phyloP scores from a whole-genome alignment of 1,140 invertebrate species.

The Bombus superbus region DNA sequence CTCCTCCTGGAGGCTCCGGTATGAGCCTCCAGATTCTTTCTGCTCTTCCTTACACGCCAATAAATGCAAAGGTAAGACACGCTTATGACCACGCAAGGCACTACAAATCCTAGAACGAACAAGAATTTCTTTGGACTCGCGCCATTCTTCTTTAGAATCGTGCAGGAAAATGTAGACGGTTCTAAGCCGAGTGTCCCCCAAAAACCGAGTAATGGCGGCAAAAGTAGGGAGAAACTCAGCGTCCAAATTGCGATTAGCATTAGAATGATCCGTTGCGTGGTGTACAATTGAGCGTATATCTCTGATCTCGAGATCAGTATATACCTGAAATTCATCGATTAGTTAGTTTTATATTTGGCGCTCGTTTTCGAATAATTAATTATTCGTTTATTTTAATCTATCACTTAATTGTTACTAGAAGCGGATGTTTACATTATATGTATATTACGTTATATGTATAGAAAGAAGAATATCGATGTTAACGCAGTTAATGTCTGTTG shows the following conservation, averaged over 20 bases:
- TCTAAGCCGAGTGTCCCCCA: slow-evolving; percentile 93
- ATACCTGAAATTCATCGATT: slow-evolving; percentile 85
- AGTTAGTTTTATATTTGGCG: neutral
- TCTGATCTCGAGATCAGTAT: slow-evolving; percentile 90
- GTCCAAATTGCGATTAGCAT: slow-evolving; percentile 91
- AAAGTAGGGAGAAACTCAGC: slow-evolving; percentile 84
- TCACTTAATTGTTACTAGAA: too few species aligned
- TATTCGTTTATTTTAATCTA: neutral
- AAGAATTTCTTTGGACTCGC: slow-evolving; percentile 93
- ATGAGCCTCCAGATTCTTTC: slow-evolving; percentile 87
- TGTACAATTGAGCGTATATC: slow-evolving; percentile 90
- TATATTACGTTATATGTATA: too few species aligned
- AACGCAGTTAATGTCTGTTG: too few species aligned
- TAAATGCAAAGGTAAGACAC: slow-evolving; percentile 94
- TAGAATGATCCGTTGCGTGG: slow-evolving; percentile 86
- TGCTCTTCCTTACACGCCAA: slow-evolving; percentile 89
- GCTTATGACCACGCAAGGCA: slow-evolving; percentile 92
- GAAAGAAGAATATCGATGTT: too few species aligned
- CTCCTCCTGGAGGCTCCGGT: slow-evolving; percentile 82
- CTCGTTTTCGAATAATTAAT: neutral
- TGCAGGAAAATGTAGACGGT: slow-evolving; percentile 91
- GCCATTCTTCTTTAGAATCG: slow-evolving; percentile 90
- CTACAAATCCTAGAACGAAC: slow-evolving; percentile 91
- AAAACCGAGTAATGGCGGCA: slow-evolving; percentile 90
- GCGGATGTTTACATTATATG: too few species aligned